Conservation (phyloP, 2,113 vertebrate genomes). For the Fulmarus glacialis region DNA sequence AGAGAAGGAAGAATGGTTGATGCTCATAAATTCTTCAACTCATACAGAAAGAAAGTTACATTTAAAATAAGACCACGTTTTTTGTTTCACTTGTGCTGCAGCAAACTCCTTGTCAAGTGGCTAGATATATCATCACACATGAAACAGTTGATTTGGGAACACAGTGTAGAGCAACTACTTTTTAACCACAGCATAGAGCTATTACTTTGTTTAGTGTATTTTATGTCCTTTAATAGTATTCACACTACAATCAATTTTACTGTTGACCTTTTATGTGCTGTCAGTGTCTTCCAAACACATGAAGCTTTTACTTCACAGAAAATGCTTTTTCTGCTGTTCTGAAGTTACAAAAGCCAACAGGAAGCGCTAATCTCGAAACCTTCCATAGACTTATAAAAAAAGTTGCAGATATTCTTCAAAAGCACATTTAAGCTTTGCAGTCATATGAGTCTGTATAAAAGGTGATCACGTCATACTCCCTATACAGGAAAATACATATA, state of each 20-base stretch:
- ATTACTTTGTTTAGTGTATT: neutral
- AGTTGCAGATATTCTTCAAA: neutral
- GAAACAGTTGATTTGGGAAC: neutral
- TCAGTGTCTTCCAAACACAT: neutral
- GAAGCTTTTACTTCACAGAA: neutral
- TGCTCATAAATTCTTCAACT: neutral
- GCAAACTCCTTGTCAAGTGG: neutral
- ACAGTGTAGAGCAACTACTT: neutral
- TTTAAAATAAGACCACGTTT: accelerated
- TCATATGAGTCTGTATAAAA: neutral
- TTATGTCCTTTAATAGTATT: neutral
- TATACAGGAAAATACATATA: neutral
- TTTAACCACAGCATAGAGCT: neutral
- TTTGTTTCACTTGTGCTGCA: neutral
- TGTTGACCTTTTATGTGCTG: neutral
- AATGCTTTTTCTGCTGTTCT: neutral
- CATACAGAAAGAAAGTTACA: neutral
- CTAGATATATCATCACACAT: neutral
- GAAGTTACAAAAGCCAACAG: neutral
- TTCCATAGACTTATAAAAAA: neutral
- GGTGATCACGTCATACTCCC: neutral
- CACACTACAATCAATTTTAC: neutral
- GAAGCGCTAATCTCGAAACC: neutral
- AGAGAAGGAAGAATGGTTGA: neutral
- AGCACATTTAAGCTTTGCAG: neutral